Base-by-base conservation (phyloP, 2,888 invertebrate genomes). In the Pediacus dermestoides region DNA sequence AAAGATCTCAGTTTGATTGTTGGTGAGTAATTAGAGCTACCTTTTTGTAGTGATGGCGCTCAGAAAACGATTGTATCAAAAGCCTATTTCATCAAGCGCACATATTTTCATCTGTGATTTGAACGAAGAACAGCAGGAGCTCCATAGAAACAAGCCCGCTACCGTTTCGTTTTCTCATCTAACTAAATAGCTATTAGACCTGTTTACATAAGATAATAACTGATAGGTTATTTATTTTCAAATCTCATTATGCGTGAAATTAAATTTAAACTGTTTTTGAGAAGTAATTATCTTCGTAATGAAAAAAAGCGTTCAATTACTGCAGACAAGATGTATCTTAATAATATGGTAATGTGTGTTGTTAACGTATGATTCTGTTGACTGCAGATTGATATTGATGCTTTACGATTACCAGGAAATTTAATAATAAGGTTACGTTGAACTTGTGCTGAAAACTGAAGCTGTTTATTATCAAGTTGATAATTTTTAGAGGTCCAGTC, bases 201-300 rank as follows among this genome's bases (percentile, higher is more conserved):
- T 51, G 50, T 51, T 51, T 51, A 51, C 50, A 39, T 42, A 51
- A 46, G 52, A 52, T 49, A 54, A 52, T 50, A 43, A 46, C 50
- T 42, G 50, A 50, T 52, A 48, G 45, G 45, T 48, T 49, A 52
- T 52, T 54, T 48, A 52, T 52, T 52, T 51, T 51, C 46, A 48
- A 48, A 50, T 49, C 52, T 54, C 52, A 54, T 54, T 52, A 54
- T 48, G 44, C 48, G 45, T 46, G 45, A 52, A 53, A 53, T 53
- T 53, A 45, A 52, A 53, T 53, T 53, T 50, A 46, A 48, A 51
- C 42, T 48, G 46, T 48, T 51, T 46, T 44, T 41, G 44, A 48
- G n/a, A 48, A 48, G 48, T 46, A 48, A 51, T 51, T 51, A 51
- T 46, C 34, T 30, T 33, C 38, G 39, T 47, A n/a, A n/a, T 42